Percentiles rank a stretch among this genome's conserved stretches.
phyloP scores from a whole-genome alignment of 2,797 vertebrate species.

The Anableps anableps region DNA sequence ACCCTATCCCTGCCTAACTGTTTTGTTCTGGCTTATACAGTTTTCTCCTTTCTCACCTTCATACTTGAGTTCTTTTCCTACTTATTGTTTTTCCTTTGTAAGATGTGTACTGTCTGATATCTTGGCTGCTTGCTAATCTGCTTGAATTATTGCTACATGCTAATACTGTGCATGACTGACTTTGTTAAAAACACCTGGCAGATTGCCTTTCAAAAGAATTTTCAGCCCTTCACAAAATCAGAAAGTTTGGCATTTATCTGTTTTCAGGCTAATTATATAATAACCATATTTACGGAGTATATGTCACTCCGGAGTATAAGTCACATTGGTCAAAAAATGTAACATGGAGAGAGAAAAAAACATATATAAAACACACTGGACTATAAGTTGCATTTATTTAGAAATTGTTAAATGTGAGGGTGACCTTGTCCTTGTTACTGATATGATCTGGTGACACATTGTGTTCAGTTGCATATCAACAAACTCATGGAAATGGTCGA shows the following conservation, averaged over 20 bases:
- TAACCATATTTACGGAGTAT: no score
- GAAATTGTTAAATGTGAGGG: no score
- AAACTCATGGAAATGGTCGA: no score
- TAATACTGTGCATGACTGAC: conserved; percentile 39
- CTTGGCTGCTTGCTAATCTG: conserved; percentile 19
- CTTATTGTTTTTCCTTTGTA: conserved; percentile 25
- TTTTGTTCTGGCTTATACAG: conserved; percentile 25
- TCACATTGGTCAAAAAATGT: no score
- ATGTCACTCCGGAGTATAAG: no score
- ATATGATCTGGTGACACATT: no score
- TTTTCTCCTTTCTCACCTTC: conserved; percentile 26
- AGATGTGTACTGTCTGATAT: conserved; percentile 16
- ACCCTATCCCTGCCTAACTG: conserved; percentile 18
- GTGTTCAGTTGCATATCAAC: no score
- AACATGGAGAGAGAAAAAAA: no score
- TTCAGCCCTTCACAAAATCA: neutral
- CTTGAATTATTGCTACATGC: conserved; percentile 35
- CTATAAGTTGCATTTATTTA: no score
- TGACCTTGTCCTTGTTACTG: no score
- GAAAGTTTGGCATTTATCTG: neutral
- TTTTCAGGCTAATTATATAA: neutral
- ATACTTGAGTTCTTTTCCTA: conserved; percentile 32
- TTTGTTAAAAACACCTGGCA: conserved; percentile 46
- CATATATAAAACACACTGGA: no score
- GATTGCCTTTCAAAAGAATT: neutral